Evolutionary conservation across 1,140 invertebrate species (phyloP).

Genomic region (Olivierus martensii): DNA sequence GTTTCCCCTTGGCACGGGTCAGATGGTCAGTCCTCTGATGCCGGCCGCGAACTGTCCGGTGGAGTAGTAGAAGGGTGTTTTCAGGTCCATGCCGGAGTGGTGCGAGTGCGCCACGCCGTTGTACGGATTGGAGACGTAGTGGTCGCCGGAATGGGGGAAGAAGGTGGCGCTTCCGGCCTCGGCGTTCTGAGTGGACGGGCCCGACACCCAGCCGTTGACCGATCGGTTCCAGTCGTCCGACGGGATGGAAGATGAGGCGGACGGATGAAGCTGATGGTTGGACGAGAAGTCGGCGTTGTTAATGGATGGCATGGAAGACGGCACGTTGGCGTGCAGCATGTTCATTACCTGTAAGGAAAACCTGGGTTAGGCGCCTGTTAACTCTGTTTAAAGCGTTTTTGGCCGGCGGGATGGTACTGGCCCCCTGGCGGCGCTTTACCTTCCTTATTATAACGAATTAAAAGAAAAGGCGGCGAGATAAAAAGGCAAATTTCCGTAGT

Average conservation of each 20-base stretch:
- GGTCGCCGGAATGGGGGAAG: not conserved
- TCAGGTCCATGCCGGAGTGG: conserved; percentile 8
- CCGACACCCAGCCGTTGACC: conserved; percentile 3
- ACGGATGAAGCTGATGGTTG: not conserved
- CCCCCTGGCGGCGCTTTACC: no score
- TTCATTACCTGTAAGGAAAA: conserved; percentile 6
- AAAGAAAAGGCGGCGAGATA: no score
- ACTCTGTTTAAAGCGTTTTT: no score
- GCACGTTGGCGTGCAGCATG: conserved; percentile 7
- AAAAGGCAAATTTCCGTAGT: no score
- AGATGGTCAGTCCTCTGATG: conserved; percentile 5
- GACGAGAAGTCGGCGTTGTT: conserved; percentile 5
- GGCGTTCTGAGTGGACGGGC: not conserved
- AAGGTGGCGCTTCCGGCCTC: not conserved
- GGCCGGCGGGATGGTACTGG: no score
- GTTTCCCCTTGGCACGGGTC: not conserved
- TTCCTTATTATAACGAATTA: no score
- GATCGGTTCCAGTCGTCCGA: not conserved
- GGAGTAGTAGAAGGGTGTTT: conserved; percentile 12
- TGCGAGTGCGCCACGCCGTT: conserved; percentile 5
- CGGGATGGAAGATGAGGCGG: not conserved
- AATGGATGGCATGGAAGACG: not conserved
- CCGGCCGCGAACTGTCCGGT: conserved; percentile 11
- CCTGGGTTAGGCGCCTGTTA: no score
- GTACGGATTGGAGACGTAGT: conserved; percentile 2